These are phyloP conservation scores for Lophotis ruficrista DNA, from an alignment of 2,113 vertebrate genomes.

Conservation along the genomic window DNA sequence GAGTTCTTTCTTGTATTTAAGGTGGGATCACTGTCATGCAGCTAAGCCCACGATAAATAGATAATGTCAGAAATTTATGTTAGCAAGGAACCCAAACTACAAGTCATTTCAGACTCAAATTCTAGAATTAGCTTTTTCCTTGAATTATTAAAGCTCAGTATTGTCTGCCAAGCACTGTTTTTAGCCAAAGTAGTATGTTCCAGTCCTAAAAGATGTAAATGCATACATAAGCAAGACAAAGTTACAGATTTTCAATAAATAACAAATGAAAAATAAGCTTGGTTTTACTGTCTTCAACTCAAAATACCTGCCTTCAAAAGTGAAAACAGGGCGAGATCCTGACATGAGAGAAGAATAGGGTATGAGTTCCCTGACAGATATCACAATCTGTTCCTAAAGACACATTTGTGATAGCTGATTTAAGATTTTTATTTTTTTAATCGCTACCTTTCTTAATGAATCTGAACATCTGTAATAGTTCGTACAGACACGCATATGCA, in stretches of 20 bases:
- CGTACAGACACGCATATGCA: fast-evolving
- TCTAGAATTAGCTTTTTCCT: not conserved
- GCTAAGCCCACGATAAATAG: not conserved
- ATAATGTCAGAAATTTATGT: not conserved
- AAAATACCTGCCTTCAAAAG: not conserved
- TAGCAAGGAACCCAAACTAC: not conserved
- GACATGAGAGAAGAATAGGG: not conserved
- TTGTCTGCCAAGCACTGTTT: not conserved
- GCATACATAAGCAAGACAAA: not conserved
- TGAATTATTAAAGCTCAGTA: not conserved
- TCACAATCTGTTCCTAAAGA: not conserved
- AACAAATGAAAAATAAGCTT: not conserved
- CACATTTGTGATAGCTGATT: not conserved
- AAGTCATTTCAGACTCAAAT: not conserved
- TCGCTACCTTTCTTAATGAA: not conserved
- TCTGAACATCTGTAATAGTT: fast-evolving
- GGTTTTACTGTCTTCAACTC: not conserved
- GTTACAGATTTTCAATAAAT: not conserved
- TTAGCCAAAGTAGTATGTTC: not conserved
- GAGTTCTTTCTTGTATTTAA: not conserved
- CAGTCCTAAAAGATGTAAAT: not conserved
- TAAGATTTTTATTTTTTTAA: not conserved
- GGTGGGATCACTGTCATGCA: not conserved
- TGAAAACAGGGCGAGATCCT: not conserved
- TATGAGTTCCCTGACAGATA: not conserved